phyloP scores from a whole-genome alignment of 2,113 vertebrate species.

The Zeus faber region DNA sequence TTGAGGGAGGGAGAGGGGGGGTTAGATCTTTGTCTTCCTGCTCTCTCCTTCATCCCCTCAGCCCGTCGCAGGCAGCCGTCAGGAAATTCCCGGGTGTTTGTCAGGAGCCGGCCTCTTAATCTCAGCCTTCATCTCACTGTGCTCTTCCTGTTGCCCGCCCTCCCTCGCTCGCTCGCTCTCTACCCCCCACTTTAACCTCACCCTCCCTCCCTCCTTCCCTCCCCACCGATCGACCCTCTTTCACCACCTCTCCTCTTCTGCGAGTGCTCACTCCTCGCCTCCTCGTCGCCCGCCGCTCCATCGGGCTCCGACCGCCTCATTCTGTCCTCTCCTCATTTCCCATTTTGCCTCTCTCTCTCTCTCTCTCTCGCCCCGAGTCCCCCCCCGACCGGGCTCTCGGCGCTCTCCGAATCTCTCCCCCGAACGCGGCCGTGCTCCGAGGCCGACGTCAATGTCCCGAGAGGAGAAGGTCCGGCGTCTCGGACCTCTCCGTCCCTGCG shows the following conservation, averaged over 20 bases:
- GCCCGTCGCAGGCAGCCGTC: slow-evolving; percentile 44
- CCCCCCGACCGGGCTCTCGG: no score
- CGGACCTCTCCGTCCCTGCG: no score
- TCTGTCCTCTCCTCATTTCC: no score
- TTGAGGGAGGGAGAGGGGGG: not conserved
- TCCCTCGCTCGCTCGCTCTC: not conserved
- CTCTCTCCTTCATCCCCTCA: slow-evolving; percentile 16
- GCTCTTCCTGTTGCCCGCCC: slow-evolving; percentile 32
- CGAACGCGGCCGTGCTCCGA: no score
- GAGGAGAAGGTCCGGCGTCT: no score
- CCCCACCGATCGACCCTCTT: not conserved
- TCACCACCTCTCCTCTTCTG: not conserved
- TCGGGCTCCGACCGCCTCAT: no score
- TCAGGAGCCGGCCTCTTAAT: slow-evolving; percentile 56
- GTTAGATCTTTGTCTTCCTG: slow-evolving; percentile 58
- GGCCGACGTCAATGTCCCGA: no score
- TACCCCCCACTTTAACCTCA: not conserved
- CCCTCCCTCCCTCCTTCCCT: not conserved
- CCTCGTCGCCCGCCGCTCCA: no score
- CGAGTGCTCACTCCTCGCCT: no score
- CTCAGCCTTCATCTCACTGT: slow-evolving; percentile 56
- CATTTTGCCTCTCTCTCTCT: no score
- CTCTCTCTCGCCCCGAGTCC: no score
- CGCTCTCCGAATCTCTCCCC: no score
- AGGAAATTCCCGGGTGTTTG: slow-evolving; percentile 57